These are phyloP conservation scores for Acanthosepion esculentum DNA, from an alignment of 2,888 invertebrate species.

Conservation along the genomic window DNA sequence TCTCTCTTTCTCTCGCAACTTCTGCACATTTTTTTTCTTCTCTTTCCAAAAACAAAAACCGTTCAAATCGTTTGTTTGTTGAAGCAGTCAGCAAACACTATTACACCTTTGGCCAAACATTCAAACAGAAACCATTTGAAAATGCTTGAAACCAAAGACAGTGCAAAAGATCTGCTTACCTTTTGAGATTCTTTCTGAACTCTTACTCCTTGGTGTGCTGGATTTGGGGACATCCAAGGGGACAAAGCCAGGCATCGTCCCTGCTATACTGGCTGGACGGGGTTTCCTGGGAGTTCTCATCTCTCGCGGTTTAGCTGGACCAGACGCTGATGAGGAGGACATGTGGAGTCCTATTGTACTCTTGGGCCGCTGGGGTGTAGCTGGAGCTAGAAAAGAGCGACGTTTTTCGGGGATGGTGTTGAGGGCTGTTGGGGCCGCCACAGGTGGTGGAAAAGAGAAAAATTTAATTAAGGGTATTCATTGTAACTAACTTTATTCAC, in stretches of 20 bases:
- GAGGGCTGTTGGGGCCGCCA: constrained; percentile 60
- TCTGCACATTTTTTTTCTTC: not conserved
- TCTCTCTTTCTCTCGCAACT: not conserved
- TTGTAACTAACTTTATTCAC: not conserved
- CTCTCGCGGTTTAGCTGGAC: constrained; percentile 62
- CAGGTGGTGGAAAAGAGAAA: constrained; percentile 50
- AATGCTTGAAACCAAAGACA: not conserved
- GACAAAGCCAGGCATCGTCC: constrained; percentile 68
- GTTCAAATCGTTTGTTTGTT: not conserved
- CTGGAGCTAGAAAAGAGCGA: constrained; percentile 70
- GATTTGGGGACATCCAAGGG: constrained; percentile 58
- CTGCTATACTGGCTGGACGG: constrained; percentile 69
- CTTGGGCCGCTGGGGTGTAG: constrained; percentile 61
- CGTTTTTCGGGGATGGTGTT: constrained; percentile 69
- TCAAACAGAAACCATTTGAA: not conserved
- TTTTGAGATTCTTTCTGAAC: constrained; percentile 64
- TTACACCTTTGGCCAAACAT: not conserved
- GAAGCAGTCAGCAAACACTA: not conserved
- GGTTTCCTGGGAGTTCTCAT: constrained; percentile 65
- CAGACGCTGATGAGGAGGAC: constrained; percentile 51
- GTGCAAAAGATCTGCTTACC: constrained; percentile 52
- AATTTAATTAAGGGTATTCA: constrained; percentile 40
- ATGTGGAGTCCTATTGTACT: constrained; percentile 59
- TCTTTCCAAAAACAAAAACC: not conserved
- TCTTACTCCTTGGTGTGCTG: constrained; percentile 63